Evolutionary conservation across 1,140 invertebrate species (phyloP), one percentile per base, ranked within the genome.

Genomic region (Brachystomella parvula): DNA sequence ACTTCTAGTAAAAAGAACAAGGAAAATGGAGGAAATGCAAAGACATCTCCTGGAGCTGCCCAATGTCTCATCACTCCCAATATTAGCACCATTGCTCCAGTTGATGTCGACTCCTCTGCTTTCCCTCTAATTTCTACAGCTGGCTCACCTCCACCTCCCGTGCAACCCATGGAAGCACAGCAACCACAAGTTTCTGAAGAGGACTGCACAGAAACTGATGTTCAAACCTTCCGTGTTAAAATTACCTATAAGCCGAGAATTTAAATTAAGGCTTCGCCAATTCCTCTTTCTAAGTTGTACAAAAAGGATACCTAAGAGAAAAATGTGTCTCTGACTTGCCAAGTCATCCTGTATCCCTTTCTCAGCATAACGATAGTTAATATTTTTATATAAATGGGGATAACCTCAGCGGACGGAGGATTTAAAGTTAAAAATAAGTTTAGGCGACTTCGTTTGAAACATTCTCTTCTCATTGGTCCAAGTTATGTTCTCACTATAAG

Each of bases 1-100:
- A 84, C 84, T 12, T 86, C 85, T 9, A 83, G 85, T 63, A 81
- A 86, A 28, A 74, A 75, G 30, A 85, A 87, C 75, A 88, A 87
- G 75, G 85, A 86, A 71, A 87, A 86, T 68, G 83, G 82, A 19
- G 31, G 19, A 66, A 65, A 59, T 17, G n/a, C 47, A 60, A 61
- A 44, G n/a, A 56, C 30, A 29, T 3, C 58, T 28, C 28, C 44
- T 6, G 9, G 29, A 9, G 2, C 58, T 9, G 6, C 60, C 24
- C 21, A 33, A 19, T 24, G 39, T 12, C 21, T 60, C 58, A 12
- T 24, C 21, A 60, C 6, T 57, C 28, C 28, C 28, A 57, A 21
- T 57, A 21, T 57, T 57, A 21, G 6, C 53, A 57, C 6, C 53
- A 29, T 12, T 29, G 6, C 53, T 9, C 12, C 53, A 57, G 53